Base-by-base conservation (phyloP, 2,113 vertebrate species). In the Salvelinus alpinus region DNA sequence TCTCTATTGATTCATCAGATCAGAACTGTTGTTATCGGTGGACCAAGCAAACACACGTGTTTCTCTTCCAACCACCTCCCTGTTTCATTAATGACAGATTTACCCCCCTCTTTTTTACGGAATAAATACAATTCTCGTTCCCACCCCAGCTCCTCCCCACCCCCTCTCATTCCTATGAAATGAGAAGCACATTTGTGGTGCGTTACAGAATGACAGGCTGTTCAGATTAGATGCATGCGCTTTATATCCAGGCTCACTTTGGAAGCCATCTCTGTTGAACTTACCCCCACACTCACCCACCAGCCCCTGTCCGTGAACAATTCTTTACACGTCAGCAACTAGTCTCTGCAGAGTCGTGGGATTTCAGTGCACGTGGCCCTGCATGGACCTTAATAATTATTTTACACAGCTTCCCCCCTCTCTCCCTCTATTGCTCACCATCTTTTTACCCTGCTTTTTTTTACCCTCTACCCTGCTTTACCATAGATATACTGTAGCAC, bases 141-240 rank as follows among this genome's bases (percentile, higher is more conserved):
- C 27, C n/a, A 25, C 51, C 73, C 76, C 72, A 76, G 25, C 77
- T 72, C 77, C 25, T 7, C 65, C 18, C 24, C 76, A 75, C 24
- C 81, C 76, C 78, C n/a, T 27, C 73, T 64, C 80, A 78, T 88
- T 88, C 87, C 76, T 86, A 70, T 75, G 70, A 85, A 87, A 88
- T 86, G 84, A 87, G 82, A 83, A 80, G 66, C 82, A 88, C 76
- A 78, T 80, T 84, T 76, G 67, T 75, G 66, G 79, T 59, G 22
- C 69, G 70, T 80, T 84, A 74, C 85, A 86, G 64, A 57, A 66
- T 85, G 86, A 83, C 85, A 81, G 71, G 64, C 78, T 4, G 76
- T 80, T 89, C 73, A 82, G 70, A 84, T 90, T 83, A 85, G 80
- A 75, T 80, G 70, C 78, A 75, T 81, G 72, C 78, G 85, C 51